Percentiles rank a stretch among this genome's conserved stretches.
Evolutionary conservation across 2,888 invertebrate species (phyloP).

Genomic region (Harpalus rubripes): DNA sequence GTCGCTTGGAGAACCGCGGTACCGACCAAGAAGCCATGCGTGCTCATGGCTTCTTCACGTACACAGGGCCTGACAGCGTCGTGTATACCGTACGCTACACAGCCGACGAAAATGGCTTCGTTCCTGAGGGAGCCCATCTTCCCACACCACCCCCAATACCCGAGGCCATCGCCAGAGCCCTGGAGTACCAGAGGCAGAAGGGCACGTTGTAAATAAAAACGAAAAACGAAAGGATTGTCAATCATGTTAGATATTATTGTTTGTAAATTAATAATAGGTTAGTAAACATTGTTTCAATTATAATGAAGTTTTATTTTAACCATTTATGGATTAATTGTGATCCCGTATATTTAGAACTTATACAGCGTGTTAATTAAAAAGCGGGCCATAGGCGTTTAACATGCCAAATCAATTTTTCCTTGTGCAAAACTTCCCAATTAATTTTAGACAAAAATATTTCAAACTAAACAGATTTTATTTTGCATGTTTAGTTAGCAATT

Average conservation of each 20-base stretch:
- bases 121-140: conserved; percentile 78
- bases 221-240: neutral
- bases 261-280: conserved; percentile 27
- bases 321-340: no score
- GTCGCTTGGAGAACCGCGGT: conserved; percentile 79
- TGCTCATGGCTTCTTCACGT: conserved; percentile 84
- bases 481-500: no score
- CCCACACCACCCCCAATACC: conserved; percentile 76
- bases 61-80: conserved; percentile 80
- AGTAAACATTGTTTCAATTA: conserved; percentile 15
- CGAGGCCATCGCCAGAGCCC: conserved; percentile 70
- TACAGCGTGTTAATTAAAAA: no score
- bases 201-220: conserved; percentile 60
- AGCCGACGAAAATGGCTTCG: conserved; percentile 82
- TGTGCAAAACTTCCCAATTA: no score
- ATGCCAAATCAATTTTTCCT: no score
- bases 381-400: no score
- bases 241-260: neutral
- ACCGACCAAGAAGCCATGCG: conserved; percentile 80
- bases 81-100: conserved; percentile 81
- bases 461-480: no score
- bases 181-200: conserved; percentile 70
- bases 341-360: no score
- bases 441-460: no score
- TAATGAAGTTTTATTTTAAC: no score